Percentiles rank a stretch among this genome's conserved stretches.
Evolutionary conservation across 2,888 invertebrate species (phyloP).

Genomic region (Chorisops tibialis): DNA sequence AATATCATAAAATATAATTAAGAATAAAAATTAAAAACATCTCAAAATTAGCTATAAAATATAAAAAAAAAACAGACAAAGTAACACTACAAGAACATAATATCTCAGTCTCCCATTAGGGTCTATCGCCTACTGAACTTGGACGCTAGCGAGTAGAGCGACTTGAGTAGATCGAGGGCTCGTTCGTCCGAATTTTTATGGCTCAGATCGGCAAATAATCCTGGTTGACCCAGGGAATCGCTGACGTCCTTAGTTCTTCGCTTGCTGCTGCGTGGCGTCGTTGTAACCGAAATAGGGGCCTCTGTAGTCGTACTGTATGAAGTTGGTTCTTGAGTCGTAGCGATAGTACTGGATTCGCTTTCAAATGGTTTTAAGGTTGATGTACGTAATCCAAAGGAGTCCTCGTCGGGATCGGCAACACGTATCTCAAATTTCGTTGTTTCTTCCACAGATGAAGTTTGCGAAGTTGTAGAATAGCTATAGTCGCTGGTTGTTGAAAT

Average conservation of each 20-base stretch:
- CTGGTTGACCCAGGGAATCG: conserved; percentile 38
- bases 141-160: conserved; percentile 79
- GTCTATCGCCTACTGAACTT: conserved; percentile 66
- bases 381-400: not conserved
- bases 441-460: conserved; percentile 38
- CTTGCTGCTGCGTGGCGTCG: conserved; percentile 39
- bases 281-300: conserved; percentile 37
- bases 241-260: conserved; percentile 34
- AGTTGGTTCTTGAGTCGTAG: conserved; percentile 41
- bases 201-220: conserved; percentile 50
- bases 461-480: conserved; percentile 1
- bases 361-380: conserved; percentile 15
- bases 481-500: conserved; percentile 19
- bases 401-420: conserved; percentile 45
- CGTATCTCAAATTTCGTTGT: conserved; percentile 50
- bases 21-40: too few relatives aligned
- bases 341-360: conserved; percentile 32
- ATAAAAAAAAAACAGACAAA: not conserved
- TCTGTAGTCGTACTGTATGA: conserved; percentile 35
- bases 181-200: conserved; percentile 66
- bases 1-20: too few relatives aligned
- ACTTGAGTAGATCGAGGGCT: conserved; percentile 77
- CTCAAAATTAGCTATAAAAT: not conserved
- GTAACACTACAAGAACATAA: not conserved
- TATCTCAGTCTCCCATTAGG: conserved; percentile 15